A percentile compares a stretch with the other conserved stretches of the same genome.
Conservation (phyloP, 2,888 invertebrate species). For the Crematogaster levior region DNA sequence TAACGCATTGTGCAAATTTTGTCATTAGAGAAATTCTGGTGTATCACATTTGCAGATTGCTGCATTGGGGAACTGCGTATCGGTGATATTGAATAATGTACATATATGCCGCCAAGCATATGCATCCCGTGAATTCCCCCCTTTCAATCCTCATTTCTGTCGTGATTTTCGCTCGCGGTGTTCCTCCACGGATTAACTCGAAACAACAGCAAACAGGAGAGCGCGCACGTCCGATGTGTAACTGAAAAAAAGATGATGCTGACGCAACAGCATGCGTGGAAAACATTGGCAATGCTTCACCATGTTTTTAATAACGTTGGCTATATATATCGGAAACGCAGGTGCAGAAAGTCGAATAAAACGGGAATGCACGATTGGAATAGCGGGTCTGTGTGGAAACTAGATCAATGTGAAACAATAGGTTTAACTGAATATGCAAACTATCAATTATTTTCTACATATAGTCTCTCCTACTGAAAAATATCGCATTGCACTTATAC, state of each 20-base stretch:
- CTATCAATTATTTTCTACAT: constrained; percentile 23
- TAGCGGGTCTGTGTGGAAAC: constrained; percentile 25
- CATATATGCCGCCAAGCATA: not conserved
- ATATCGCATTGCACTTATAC: not conserved
- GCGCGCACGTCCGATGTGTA: constrained; percentile 24
- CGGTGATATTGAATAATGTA: constrained; percentile 23
- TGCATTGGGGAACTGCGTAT: not conserved
- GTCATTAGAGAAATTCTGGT: constrained; percentile 9
- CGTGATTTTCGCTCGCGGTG: constrained; percentile 32
- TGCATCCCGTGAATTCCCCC: not conserved
- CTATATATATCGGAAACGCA: constrained; percentile 41
- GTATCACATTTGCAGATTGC: constrained; percentile 20
- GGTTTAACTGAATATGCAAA: constrained; percentile 34
- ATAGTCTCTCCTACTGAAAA: not conserved
- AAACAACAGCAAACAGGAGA: constrained; percentile 43
- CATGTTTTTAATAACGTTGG: constrained; percentile 50
- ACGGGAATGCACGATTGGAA: constrained; percentile 29
- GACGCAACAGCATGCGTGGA: constrained; percentile 6
- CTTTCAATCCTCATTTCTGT: constrained; percentile 41
- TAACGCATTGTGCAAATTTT: constrained; percentile 30
- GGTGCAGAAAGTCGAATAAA: constrained; percentile 47
- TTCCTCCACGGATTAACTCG: constrained; percentile 42
- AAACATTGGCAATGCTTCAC: constrained; percentile 29
- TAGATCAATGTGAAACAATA: constrained; percentile 44
- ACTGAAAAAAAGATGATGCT: constrained; percentile 33